These are phyloP conservation scores for Pollenia griseotomentosa DNA, from an alignment of 2,888 invertebrate genomes.

Conservation along the genomic window DNA sequence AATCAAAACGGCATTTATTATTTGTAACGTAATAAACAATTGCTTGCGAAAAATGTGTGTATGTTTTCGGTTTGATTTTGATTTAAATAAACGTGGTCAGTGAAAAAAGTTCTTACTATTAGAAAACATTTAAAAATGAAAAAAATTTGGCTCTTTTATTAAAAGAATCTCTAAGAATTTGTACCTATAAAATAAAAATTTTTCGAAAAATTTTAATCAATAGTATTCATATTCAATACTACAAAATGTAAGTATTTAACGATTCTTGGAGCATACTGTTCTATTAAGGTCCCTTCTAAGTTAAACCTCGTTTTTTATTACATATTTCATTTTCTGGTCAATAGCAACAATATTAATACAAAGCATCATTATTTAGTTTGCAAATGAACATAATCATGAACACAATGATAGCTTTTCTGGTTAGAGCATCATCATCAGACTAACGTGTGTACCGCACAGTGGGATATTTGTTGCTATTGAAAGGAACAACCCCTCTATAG, in stretches of 20 bases:
- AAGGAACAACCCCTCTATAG: too few relatives aligned
- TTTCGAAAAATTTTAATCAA: too few relatives aligned
- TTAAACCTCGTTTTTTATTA: neutral
- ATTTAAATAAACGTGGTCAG: neutral
- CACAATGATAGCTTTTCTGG: conserved; percentile 55
- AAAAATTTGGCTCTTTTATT: too few relatives aligned
- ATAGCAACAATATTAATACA: conserved; percentile 13
- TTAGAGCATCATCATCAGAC: conserved; percentile 77
- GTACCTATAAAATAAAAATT: too few relatives aligned
- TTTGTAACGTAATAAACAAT: conserved; percentile 35
- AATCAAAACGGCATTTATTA: conserved; percentile 62
- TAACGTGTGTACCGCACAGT: neutral
- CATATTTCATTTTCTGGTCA: conserved; percentile 48
- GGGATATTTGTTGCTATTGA: conserved; percentile 39
- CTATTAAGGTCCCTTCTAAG: neutral
- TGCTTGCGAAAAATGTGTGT: conserved; percentile 38
- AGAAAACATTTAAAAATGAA: too few relatives aligned
- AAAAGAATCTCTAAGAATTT: too few relatives aligned
- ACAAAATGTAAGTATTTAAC: too few relatives aligned
- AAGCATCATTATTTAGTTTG: conserved; percentile 51
- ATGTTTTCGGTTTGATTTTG: conserved; percentile 5
- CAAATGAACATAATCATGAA: conserved; percentile 44
- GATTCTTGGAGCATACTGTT: neutral
- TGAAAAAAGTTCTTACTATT: neutral
- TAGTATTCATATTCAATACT: too few relatives aligned